phyloP scores from a whole-genome alignment of 2,113 vertebrate genomes.

The Sardina pilchardus region DNA sequence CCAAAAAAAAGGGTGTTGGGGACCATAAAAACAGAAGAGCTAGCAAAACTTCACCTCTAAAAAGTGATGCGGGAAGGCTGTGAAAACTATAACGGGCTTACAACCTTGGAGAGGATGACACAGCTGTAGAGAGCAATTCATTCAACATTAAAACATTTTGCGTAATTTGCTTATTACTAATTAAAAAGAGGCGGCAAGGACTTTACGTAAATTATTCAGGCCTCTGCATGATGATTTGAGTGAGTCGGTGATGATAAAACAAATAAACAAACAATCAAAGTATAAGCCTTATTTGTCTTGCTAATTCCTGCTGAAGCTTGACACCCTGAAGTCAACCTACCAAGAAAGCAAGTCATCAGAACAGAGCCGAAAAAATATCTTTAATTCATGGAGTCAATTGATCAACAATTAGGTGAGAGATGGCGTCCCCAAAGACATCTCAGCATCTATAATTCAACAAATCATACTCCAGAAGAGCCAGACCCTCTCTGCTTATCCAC shows the following conservation, averaged over 20 bases:
- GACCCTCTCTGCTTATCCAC: not conserved
- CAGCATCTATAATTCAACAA: not conserved
- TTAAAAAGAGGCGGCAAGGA: not conserved
- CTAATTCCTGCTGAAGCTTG: not conserved
- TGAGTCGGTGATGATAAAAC: not conserved
- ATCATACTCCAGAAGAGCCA: not conserved
- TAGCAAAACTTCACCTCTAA: not conserved
- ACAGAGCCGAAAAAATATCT: not conserved
- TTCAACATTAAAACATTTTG: slow-evolving; percentile 10
- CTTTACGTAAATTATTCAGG: not conserved
- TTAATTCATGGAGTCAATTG: not conserved
- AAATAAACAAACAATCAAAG: slow-evolving; percentile 8
- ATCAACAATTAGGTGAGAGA: not conserved
- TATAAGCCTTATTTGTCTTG: not conserved
- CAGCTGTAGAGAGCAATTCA: slow-evolving; percentile 3
- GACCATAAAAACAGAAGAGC: not conserved
- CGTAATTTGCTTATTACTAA: not conserved
- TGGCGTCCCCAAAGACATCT: not conserved
- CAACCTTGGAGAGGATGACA: not conserved
- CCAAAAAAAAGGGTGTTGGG: not conserved
- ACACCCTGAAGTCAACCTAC: slow-evolving; percentile 2
- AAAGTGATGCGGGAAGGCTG: not conserved
- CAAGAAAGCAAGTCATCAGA: not conserved
- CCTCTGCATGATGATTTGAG: not conserved
- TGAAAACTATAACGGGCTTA: not conserved